Conservation (phyloP, 2,888 invertebrate species). For the Diabrotica balteata region DNA sequence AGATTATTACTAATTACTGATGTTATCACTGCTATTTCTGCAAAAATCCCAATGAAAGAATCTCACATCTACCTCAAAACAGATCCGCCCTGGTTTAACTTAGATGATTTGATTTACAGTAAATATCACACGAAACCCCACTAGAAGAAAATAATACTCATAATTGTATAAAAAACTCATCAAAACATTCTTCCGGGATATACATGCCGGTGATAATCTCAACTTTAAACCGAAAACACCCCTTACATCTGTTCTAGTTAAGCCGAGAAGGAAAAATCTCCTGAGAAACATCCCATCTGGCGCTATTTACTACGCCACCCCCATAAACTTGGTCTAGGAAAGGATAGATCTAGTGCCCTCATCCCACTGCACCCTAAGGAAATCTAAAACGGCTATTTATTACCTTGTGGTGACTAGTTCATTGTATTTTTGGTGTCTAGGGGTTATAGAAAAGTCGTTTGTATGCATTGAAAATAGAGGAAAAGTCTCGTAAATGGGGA, state of each 20-base stretch:
- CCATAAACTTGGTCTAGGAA: constrained; percentile 36
- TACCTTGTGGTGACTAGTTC: constrained; percentile 31
- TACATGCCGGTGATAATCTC: neutral
- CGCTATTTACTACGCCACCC: constrained; percentile 21
- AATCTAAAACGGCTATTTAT: constrained; percentile 34
- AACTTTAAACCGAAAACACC: constrained; percentile 7
- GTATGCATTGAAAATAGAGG: constrained; percentile 14
- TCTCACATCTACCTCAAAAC: too few species aligned
- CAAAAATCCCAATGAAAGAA: too few species aligned
- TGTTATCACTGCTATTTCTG: too few species aligned
- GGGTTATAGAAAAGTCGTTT: constrained; percentile 27
- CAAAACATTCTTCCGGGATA: neutral
- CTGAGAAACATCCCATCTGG: constrained; percentile 36
- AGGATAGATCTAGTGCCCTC: constrained; percentile 33
- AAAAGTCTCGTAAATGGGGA: neutral
- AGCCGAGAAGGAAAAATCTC: constrained; percentile 28
- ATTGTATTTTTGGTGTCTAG: constrained; percentile 14
- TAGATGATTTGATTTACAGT: too few species aligned
- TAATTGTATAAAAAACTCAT: too few species aligned
- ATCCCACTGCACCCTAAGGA: constrained; percentile 43
- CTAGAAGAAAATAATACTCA: too few species aligned
- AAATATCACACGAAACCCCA: too few species aligned
- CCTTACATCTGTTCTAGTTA: constrained; percentile 32
- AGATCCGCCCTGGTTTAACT: too few species aligned
- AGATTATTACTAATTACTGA: too few species aligned